Evolutionary conservation across 1,140 invertebrate species (phyloP).

Genomic region (Manduca sexta): DNA sequence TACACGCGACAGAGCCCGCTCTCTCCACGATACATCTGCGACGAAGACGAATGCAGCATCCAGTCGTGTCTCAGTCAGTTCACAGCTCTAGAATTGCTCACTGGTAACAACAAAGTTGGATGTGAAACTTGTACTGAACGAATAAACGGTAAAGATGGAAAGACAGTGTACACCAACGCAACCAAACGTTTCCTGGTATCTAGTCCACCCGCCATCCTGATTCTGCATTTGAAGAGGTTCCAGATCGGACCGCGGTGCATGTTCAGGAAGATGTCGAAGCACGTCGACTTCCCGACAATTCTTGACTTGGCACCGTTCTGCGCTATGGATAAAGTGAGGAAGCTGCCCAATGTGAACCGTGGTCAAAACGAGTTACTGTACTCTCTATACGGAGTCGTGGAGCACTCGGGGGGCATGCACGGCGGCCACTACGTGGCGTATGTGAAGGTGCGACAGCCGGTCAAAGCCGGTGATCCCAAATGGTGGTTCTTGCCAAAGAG

Average conservation of each 20-base stretch:
- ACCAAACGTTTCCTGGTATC: conserved; percentile 94
- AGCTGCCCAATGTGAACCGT: conserved; percentile 75
- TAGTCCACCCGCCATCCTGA: conserved; percentile 92
- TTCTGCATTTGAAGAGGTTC: conserved; percentile 95
- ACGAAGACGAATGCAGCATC: conserved; percentile 86
- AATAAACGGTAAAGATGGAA: conserved; percentile 77
- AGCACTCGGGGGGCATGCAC: conserved; percentile 91
- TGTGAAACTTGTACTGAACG: conserved; percentile 91
- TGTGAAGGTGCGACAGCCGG: conserved; percentile 81
- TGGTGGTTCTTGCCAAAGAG: conserved; percentile 81
- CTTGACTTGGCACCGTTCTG: conserved; percentile 95
- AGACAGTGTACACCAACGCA: conserved; percentile 90
- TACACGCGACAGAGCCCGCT: conserved; percentile 66
- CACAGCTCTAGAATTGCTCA: conserved; percentile 90
- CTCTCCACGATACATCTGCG: conserved; percentile 78
- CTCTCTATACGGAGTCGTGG: conserved; percentile 94
- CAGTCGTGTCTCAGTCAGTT: conserved; percentile 94
- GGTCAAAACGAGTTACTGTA: conserved; percentile 86
- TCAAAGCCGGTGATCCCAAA: conserved; percentile 75
- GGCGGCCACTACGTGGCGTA: conserved; percentile 98
- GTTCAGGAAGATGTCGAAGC: conserved; percentile 86
- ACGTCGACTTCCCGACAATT: conserved; percentile 90
- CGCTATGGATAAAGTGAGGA: conserved; percentile 81
- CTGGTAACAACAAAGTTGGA: conserved; percentile 92
- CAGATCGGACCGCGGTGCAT: conserved; percentile 76